phyloP scores from a whole-genome alignment of 2,113 vertebrate species.

The Phoenicopterus ruber region DNA sequence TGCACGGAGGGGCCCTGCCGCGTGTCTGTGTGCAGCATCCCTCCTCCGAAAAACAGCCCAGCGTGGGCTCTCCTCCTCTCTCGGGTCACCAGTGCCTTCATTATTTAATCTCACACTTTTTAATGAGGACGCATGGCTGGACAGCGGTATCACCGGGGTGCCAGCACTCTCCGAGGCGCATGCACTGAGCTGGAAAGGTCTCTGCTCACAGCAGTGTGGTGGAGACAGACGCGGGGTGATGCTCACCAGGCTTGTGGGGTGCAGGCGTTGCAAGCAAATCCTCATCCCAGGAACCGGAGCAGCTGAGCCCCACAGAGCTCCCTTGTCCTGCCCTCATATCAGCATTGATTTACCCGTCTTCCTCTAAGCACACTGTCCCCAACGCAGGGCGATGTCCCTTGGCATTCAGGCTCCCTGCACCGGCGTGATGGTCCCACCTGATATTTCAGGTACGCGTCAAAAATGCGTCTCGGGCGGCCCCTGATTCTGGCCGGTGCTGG shows the following conservation, averaged over 20 bases:
- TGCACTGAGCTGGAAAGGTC: background rate
- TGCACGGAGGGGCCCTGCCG: background rate
- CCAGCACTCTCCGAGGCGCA: accelerated
- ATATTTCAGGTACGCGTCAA: background rate
- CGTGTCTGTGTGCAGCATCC: background rate
- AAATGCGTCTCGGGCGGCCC: background rate
- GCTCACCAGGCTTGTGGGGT: background rate
- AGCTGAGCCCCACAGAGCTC: background rate
- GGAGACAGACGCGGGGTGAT: background rate
- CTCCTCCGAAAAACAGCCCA: background rate
- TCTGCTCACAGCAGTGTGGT: background rate
- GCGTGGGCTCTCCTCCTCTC: background rate
- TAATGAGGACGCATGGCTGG: background rate
- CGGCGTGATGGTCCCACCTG: background rate
- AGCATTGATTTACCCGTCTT: background rate
- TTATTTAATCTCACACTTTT: background rate
- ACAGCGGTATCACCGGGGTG: background rate
- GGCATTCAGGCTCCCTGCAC: background rate
- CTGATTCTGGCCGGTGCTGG: background rate
- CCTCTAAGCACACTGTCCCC: background rate
- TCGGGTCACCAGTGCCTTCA: background rate
- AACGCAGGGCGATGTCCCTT: accelerated
- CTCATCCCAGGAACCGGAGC: background rate
- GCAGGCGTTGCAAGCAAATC: background rate
- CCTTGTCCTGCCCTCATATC: background rate